Evolutionary conservation across 2,113 vertebrate species (phyloP).

Genomic region (Lucifuga dentata): DNA sequence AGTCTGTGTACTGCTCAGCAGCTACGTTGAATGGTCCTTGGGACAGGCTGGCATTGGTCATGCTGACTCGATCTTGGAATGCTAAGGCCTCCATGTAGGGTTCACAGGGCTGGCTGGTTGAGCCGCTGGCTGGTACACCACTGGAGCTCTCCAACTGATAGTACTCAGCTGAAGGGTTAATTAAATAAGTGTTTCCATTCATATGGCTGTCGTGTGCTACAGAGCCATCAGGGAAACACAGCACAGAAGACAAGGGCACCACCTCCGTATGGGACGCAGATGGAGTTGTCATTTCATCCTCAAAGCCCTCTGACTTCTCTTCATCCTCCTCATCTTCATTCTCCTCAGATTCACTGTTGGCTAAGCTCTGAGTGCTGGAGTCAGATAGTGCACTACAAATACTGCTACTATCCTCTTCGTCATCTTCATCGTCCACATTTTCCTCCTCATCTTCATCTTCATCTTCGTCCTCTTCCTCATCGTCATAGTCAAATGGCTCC

Average conservation of each 20-base stretch:
- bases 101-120: slow-evolving; percentile 84
- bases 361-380: slow-evolving; percentile 96
- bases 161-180: slow-evolving; percentile 90
- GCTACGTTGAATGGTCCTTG: slow-evolving; percentile 89
- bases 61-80: slow-evolving; percentile 87
- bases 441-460: slow-evolving; percentile 88
- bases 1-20: slow-evolving; percentile 88
- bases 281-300: slow-evolving; percentile 77
- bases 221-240: slow-evolving; percentile 90
- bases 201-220: slow-evolving; percentile 87
- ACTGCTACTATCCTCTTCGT: slow-evolving; percentile 95
- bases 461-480: slow-evolving; percentile 85
- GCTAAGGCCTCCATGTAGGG: slow-evolving; percentile 74
- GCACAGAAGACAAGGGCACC: slow-evolving; percentile 89
- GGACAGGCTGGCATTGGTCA: slow-evolving; percentile 83
- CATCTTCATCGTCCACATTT: slow-evolving; percentile 83
- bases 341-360: slow-evolving; percentile 94
- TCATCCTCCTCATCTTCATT: slow-evolving; percentile 88
- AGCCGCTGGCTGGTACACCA: slow-evolving; percentile 72
- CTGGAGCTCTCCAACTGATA: slow-evolving; percentile 92
- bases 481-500: slow-evolving; percentile 90
- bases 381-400: slow-evolving; percentile 95
- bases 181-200: slow-evolving; percentile 89
- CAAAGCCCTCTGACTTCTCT: slow-evolving; percentile 87
- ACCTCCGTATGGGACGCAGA: slow-evolving; percentile 81